phyloP scores from a whole-genome alignment of 2,888 invertebrate genomes.

The Atrina japonica region DNA sequence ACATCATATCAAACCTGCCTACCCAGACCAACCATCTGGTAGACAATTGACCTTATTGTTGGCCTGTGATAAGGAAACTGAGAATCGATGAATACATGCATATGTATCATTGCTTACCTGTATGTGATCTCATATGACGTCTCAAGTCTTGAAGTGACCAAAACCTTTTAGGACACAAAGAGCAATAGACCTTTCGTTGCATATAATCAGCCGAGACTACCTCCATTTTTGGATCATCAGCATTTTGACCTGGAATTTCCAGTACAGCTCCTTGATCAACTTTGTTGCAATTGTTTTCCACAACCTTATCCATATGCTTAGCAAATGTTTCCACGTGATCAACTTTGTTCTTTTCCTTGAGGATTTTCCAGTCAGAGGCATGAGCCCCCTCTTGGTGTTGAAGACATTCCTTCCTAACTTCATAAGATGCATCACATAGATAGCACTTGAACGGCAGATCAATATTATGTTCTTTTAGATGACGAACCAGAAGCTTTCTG shows the following conservation, averaged over 20 bases:
- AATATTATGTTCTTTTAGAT: constrained; percentile 78
- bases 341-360: constrained; percentile 83
- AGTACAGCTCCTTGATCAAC: constrained; percentile 59
- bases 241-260: constrained; percentile 60
- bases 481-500: constrained; percentile 73
- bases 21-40: too few species aligned
- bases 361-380: constrained; percentile 88
- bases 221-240: constrained; percentile 63
- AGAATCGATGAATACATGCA: too few species aligned
- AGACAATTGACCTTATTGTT: too few species aligned
- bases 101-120: too few species aligned
- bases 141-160: constrained; percentile 97
- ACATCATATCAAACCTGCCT: too few species aligned
- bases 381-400: constrained; percentile 91
- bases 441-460: constrained; percentile 92
- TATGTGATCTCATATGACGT: constrained; percentile 95
- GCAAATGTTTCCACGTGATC: constrained; percentile 70
- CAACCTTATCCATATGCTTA: constrained; percentile 73
- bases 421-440: constrained; percentile 93
- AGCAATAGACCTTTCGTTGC: constrained; percentile 83
- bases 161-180: constrained; percentile 95
- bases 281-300: constrained; percentile 67
- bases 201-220: constrained; percentile 69
- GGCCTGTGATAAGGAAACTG: too few species aligned
- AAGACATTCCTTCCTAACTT: constrained; percentile 89